Evolutionary conservation across 2,888 invertebrate genomes (phyloP).

Genomic region (Chloroclysta siterata): DNA sequence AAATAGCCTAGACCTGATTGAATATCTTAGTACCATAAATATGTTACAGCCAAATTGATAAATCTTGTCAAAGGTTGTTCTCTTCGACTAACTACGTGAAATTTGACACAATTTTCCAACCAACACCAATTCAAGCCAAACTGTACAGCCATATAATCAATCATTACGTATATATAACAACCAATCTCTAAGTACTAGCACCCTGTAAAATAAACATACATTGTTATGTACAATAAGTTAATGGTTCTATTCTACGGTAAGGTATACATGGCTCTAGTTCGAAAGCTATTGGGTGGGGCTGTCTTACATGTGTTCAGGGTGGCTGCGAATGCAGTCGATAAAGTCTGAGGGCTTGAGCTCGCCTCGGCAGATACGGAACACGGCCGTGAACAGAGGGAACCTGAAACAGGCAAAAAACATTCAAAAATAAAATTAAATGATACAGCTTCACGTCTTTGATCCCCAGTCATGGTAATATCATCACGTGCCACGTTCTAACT

Average conservation of each 20-base stretch:
- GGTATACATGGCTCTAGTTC: constrained; percentile 38
- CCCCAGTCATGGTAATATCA: too few relatives aligned
- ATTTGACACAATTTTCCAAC: constrained; percentile 7
- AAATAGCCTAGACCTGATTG: neutral
- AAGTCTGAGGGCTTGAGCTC: constrained; percentile 91
- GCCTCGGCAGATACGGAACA: constrained; percentile 96
- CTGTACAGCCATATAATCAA: constrained; percentile 58
- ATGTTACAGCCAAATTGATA: neutral
- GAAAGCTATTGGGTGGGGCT: constrained; percentile 52
- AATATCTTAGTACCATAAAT: neutral
- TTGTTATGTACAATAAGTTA: constrained; percentile 65
- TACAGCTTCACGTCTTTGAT: too few relatives aligned
- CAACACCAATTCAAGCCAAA: constrained; percentile 26
- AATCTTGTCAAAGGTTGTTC: neutral
- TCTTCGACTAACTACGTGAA: neutral
- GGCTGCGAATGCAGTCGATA: constrained; percentile 96
- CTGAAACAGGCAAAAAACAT: constrained; percentile 77
- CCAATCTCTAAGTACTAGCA: constrained; percentile 72
- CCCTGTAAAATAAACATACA: constrained; percentile 74
- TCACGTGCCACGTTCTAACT: too few relatives aligned
- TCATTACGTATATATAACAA: constrained; percentile 48
- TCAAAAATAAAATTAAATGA: neutral
- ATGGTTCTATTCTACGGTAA: constrained; percentile 57
- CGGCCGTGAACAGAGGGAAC: constrained; percentile 98
- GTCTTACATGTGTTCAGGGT: constrained; percentile 98